Conservation (phyloP, 1,140 invertebrate genomes). For the Zaprionus inermis region DNA sequence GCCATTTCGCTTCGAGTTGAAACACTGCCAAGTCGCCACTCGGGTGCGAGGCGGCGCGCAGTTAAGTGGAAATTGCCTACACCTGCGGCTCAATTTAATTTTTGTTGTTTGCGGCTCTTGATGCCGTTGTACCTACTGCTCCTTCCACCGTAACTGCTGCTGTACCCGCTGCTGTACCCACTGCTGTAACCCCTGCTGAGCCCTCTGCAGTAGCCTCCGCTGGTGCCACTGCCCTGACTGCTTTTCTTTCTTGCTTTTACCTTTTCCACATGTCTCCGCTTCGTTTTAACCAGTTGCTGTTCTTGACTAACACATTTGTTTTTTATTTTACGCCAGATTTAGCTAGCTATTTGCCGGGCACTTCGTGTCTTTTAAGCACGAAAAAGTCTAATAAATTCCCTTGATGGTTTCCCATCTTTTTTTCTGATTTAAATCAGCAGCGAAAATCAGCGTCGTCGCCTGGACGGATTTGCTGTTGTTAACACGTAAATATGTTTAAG, state of each 20-base stretch:
- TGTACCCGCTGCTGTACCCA: neutral
- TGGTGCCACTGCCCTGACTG: neutral
- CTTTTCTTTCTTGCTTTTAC: neutral
- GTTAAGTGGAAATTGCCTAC: conserved; percentile 82
- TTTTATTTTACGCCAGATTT: conserved; percentile 46
- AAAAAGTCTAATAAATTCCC: conserved; percentile 61
- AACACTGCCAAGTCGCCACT: conserved; percentile 58
- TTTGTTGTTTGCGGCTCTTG: conserved; percentile 55
- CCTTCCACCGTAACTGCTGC: neutral
- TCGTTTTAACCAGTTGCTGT: conserved; percentile 55
- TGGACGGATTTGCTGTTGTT: conserved; percentile 63
- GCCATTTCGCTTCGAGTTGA: conserved; percentile 59
- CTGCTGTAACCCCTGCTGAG: neutral
- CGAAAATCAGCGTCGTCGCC: conserved; percentile 42
- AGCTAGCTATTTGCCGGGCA: conserved; percentile 59
- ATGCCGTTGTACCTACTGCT: conserved; percentile 30
- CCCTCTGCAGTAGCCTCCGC: too few relatives aligned
- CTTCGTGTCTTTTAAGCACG: conserved; percentile 43
- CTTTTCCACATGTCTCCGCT: neutral
- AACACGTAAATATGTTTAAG: conserved; percentile 48
- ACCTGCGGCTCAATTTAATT: conserved; percentile 82
- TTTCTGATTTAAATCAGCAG: conserved; percentile 70
- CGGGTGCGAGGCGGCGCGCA: conserved; percentile 46
- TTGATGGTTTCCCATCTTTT: conserved; percentile 47
- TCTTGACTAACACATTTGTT: conserved; percentile 21